Percentiles rank a stretch among this genome's conserved stretches.
These are phyloP conservation scores for Cygnus buccinator DNA, from an alignment of 2,113 vertebrate species.

Conservation along the genomic window DNA sequence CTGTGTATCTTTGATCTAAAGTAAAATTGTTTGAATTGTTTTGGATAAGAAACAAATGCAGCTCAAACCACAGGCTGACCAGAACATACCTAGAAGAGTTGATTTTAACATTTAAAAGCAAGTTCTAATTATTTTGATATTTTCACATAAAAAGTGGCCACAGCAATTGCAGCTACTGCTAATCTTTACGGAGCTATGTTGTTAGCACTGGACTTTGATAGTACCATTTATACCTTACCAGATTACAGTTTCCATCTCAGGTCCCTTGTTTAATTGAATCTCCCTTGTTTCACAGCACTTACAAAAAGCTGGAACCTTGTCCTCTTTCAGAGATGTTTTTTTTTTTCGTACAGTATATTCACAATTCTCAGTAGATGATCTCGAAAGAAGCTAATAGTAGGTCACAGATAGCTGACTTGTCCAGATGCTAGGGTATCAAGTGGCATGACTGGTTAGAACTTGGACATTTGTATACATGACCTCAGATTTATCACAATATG, in stretches of 20 bases:
- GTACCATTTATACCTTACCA: neutral
- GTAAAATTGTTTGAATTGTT: neutral
- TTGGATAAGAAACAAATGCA: neutral
- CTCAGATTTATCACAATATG: neutral
- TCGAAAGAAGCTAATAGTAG: neutral
- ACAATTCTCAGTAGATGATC: neutral
- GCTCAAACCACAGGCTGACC: neutral
- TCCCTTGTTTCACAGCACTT: neutral
- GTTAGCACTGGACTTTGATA: neutral
- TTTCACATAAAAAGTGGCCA: neutral
- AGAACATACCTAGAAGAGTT: neutral
- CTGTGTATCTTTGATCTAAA: neutral
- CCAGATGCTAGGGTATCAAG: neutral
- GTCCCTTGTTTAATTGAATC: neutral
- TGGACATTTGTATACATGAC: neutral
- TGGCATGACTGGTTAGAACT: neutral
- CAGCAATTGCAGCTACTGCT: rapidly evolving
- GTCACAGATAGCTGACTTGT: neutral
- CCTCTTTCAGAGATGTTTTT: neutral
- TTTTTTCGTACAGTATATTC: neutral
- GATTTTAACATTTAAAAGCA: neutral
- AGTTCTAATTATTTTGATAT: neutral
- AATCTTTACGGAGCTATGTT: neutral
- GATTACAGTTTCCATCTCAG: neutral
- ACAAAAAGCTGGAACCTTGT: neutral